phyloP scores from a whole-genome alignment of 2,113 vertebrate genomes.

The Stercorarius parasiticus region DNA sequence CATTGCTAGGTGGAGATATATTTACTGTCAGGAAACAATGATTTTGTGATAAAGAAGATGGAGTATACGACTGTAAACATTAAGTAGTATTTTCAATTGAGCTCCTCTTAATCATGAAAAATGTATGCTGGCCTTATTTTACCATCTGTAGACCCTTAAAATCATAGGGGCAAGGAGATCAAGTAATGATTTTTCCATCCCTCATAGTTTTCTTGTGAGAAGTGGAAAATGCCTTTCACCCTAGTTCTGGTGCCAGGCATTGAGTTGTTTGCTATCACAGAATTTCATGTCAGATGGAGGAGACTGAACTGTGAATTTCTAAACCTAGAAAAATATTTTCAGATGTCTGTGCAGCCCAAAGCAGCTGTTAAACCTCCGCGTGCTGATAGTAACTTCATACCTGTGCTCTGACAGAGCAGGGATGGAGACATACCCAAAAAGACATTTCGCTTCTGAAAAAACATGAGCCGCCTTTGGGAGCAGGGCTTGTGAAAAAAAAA shows the following conservation, averaged over 20 bases:
- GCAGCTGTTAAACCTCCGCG: background rate
- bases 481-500: background rate
- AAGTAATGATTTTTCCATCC: background rate
- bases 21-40: constrained; percentile 13
- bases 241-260: background rate
- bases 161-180: background rate
- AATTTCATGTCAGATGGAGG: background rate
- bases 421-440: background rate
- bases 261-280: background rate
- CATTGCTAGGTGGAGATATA: background rate
- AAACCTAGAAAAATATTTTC: constrained; percentile 11
- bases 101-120: constrained; percentile 52
- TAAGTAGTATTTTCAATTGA: constrained; percentile 38
- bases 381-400: background rate
- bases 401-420: background rate
- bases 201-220: background rate
- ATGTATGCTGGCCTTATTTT: constrained; percentile 14
- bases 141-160: background rate
- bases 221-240: background rate
- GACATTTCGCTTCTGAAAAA: background rate
- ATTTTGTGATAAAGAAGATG: constrained; percentile 43
- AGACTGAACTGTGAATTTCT: constrained; percentile 8
- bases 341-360: background rate
- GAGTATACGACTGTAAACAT: constrained; percentile 20
- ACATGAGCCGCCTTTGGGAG: background rate